A percentile compares a stretch with the other conserved stretches of the same genome.
Conservation (phyloP, 2,888 invertebrate species). For the Drosophila prostipennis region DNA sequence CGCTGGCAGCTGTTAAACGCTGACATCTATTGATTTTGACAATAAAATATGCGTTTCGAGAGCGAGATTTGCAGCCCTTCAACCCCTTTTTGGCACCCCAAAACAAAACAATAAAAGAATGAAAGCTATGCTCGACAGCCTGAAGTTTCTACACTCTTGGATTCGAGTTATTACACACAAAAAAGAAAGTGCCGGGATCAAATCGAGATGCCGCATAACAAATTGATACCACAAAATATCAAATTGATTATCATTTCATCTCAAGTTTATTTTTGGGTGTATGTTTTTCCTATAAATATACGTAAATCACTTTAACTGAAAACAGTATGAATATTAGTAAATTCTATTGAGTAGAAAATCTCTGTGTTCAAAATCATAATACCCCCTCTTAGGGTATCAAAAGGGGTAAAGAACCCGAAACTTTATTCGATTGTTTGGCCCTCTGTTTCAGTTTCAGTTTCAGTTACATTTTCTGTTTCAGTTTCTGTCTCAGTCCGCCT, state of each 20-base stretch:
- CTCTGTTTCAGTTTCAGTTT: constrained; percentile 9
- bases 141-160: background rate
- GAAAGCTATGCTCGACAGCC: background rate
- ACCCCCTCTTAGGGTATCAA: constrained; percentile 2
- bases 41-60: constrained; percentile 46
- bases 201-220: too few relatives aligned
- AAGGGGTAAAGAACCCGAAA: constrained; percentile 39
- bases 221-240: too few relatives aligned
- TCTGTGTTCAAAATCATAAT: background rate
- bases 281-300: too few relatives aligned
- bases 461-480: too few relatives aligned
- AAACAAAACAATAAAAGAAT: background rate
- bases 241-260: too few relatives aligned
- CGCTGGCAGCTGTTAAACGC: constrained; percentile 68
- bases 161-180: too few relatives aligned
- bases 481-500: constrained; percentile 9
- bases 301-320: too few relatives aligned
- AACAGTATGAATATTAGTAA: too few relatives aligned
- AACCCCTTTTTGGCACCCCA: background rate
- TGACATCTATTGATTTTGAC: constrained; percentile 74
- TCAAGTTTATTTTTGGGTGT: too few relatives aligned
- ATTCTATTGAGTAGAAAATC: too few relatives aligned
- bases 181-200: too few relatives aligned
- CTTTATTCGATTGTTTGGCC: constrained; percentile 29
- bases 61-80: background rate